A percentile compares a stretch with the other conserved stretches of the same genome.
phyloP scores from a whole-genome alignment of 2,797 vertebrate species.

The Paedocypris micromegethes region DNA sequence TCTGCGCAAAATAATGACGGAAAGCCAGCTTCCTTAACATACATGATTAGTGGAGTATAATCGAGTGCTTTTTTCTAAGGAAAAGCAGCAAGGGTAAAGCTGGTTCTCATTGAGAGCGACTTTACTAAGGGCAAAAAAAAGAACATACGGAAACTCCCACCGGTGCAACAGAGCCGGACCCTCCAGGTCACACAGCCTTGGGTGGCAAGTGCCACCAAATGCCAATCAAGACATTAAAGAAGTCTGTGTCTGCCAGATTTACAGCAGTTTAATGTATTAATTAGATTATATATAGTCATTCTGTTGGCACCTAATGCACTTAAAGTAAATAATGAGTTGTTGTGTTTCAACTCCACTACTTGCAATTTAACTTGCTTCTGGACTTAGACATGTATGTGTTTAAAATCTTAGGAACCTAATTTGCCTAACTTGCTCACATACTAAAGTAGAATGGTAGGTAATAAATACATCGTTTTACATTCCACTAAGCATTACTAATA shows the following conservation, averaged over 20 bases:
- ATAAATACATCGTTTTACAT: no score
- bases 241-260: slow-evolving; percentile 1
- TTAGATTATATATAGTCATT: no score
- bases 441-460: no score
- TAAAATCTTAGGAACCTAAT: no score
- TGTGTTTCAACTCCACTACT: no score
- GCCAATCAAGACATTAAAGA: slow-evolving; percentile 24
- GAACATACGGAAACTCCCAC: slow-evolving; percentile 51
- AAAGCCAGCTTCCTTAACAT: slow-evolving; percentile 31
- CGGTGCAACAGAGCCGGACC: slow-evolving; percentile 35
- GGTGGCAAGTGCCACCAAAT: slow-evolving; percentile 44
- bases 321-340: background rate
- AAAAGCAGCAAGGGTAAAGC: slow-evolving; percentile 46
- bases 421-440: no score
- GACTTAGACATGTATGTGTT: no score
- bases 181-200: slow-evolving; percentile 34
- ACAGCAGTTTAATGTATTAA: slow-evolving; percentile 11
- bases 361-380: no score
- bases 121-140: slow-evolving; percentile 41
- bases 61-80: slow-evolving; percentile 41
- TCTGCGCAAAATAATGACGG: slow-evolving; percentile 48
- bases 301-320: background rate
- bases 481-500: no score
- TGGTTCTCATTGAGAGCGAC: slow-evolving; percentile 53
- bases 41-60: slow-evolving; percentile 27